These are phyloP conservation scores for Strigamia transsilvanica DNA, from an alignment of 2,888 invertebrate species.

Conservation along the genomic window DNA sequence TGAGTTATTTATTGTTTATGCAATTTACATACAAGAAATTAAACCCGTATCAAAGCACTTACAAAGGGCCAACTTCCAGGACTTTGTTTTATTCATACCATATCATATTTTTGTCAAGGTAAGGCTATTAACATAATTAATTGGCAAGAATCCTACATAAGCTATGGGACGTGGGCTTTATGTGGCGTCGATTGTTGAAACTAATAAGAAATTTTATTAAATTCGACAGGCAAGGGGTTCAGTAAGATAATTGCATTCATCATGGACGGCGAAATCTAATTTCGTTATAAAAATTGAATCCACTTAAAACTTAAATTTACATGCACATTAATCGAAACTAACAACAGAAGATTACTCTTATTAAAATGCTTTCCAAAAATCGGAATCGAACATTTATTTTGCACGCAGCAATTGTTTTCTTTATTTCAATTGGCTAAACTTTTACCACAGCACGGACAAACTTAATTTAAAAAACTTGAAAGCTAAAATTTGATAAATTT, in stretches of 20 bases:
- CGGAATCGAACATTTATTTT: neutral
- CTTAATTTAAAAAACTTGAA: neutral
- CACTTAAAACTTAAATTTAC: neutral
- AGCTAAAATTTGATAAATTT: constrained; percentile 1
- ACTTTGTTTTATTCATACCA: neutral
- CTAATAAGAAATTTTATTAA: neutral
- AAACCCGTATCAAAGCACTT: neutral
- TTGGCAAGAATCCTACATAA: neutral
- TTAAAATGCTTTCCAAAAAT: neutral
- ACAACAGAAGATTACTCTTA: too few relatives aligned
- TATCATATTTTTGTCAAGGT: neutral
- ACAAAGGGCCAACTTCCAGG: neutral
- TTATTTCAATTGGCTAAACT: neutral
- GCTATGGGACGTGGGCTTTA: neutral
- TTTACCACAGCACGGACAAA: neutral
- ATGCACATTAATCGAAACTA: too few relatives aligned
- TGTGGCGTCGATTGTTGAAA: neutral
- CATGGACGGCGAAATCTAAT: neutral
- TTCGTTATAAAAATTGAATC: neutral
- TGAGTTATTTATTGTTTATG: neutral
- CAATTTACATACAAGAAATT: neutral
- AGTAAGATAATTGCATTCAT: neutral
- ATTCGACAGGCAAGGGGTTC: neutral
- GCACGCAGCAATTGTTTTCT: neutral
- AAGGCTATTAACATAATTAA: neutral